Percentiles rank a stretch among this genome's conserved stretches.
phyloP scores from a whole-genome alignment of 2,797 vertebrate species.

The Choloepus didactylus region DNA sequence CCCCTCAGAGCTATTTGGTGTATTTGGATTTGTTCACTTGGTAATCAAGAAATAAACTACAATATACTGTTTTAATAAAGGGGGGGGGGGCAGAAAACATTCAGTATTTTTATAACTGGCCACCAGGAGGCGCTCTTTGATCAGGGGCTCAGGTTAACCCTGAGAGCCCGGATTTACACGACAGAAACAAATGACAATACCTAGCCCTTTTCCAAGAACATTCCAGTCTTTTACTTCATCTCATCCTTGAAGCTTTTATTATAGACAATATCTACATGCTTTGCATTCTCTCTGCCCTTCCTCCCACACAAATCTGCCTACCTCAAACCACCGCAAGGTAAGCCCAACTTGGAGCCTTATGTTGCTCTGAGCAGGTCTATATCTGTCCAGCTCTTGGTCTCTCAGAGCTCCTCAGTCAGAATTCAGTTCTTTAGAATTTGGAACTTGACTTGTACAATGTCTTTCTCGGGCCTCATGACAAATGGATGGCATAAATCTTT shows the following conservation, averaged over 20 bases:
- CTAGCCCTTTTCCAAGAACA: background rate
- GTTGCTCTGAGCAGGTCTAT: no score
- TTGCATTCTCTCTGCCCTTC: background rate
- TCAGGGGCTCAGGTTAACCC: background rate
- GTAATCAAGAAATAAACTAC: background rate
- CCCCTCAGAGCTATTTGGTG: no score
- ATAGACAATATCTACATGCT: background rate
- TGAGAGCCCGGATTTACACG: background rate
- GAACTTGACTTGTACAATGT: background rate
- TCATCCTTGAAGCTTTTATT: background rate
- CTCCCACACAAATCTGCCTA: background rate
- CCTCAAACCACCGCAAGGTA: no score
- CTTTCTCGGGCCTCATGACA: background rate
- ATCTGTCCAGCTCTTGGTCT: background rate
- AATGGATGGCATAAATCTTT: background rate
- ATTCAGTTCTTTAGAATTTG: background rate
- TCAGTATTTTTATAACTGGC: background rate
- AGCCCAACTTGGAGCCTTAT: no score
- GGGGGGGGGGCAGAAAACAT: background rate
- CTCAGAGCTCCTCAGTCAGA: background rate
- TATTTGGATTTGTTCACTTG: background rate
- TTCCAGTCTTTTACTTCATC: background rate
- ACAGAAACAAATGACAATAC: conserved; percentile 8
- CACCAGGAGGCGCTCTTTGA: conserved; percentile 50
- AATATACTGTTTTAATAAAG: background rate